Percentiles rank a stretch among this genome's conserved stretches.
phyloP scores from a whole-genome alignment of 2,113 vertebrate species.

The Dicaeum eximium region DNA sequence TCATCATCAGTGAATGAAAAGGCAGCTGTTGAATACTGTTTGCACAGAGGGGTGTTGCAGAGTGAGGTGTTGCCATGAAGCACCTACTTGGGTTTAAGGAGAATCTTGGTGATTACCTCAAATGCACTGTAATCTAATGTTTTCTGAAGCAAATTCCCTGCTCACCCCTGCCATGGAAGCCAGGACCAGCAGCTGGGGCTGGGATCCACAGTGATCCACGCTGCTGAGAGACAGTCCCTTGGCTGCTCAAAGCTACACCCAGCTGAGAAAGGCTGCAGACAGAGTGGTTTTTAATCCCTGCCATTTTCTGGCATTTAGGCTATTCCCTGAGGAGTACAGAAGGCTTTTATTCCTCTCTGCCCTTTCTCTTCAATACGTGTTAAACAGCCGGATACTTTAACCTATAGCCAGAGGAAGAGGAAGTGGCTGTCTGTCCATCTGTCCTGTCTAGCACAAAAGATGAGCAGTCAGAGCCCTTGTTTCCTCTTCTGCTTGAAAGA shows the following conservation, averaged over 20 bases:
- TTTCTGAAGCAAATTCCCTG: neutral
- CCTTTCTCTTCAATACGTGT: neutral
- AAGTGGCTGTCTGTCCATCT: neutral
- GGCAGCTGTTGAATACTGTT: neutral
- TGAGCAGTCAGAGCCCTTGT: neutral
- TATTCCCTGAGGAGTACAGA: neutral
- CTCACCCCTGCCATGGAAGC: neutral
- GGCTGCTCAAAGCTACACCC: neutral
- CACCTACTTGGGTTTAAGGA: neutral
- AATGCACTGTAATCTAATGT: neutral
- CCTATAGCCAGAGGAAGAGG: slow-evolving; percentile 13
- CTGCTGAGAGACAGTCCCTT: neutral
- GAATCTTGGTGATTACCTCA: neutral
- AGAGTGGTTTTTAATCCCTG: neutral
- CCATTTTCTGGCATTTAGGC: neutral
- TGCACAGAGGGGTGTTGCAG: neutral
- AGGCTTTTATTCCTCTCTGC: slow-evolving; percentile 33
- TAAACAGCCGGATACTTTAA: neutral
- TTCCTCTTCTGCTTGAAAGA: neutral
- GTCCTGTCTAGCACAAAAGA: neutral
- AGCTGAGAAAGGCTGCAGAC: neutral
- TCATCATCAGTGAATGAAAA: neutral
- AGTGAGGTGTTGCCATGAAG: fast-evolving
- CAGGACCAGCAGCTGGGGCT: neutral
- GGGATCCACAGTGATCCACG: fast-evolving